phyloP scores from a whole-genome alignment of 2,797 vertebrate genomes.

The Crypturellus tataupa region DNA sequence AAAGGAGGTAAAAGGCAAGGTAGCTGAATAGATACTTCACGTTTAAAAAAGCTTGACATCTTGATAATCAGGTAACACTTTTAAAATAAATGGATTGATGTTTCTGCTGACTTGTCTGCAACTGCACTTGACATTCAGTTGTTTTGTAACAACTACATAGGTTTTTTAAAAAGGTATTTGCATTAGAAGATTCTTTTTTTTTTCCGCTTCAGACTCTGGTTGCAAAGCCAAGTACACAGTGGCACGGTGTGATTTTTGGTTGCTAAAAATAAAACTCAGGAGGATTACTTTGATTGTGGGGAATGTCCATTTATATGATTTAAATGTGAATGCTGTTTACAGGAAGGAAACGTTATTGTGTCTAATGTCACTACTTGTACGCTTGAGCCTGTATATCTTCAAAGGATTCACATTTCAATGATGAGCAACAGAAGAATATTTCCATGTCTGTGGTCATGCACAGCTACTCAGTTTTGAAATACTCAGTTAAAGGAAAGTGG shows the following conservation, averaged over 20 bases:
- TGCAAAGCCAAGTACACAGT: neutral
- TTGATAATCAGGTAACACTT: neutral
- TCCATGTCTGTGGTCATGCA: neutral
- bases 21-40: neutral
- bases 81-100: neutral
- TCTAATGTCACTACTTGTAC: neutral
- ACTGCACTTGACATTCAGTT: neutral
- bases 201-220: neutral
- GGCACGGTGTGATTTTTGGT: neutral
- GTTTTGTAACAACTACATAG: neutral
- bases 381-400: neutral
- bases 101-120: neutral
- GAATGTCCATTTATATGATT: neutral
- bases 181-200: neutral
- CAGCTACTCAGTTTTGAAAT: neutral
- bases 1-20: neutral
- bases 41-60: rapidly evolving
- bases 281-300: neutral
- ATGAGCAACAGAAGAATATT: neutral
- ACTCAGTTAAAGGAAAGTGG: neutral
- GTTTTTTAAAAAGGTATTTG: neutral
- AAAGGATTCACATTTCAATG: neutral
- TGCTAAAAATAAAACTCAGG: neutral
- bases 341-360: neutral
- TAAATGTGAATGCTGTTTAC: neutral